Evolutionary conservation across 2,888 invertebrate genomes (phyloP).

Genomic region (Hypomecis punctinalis): DNA sequence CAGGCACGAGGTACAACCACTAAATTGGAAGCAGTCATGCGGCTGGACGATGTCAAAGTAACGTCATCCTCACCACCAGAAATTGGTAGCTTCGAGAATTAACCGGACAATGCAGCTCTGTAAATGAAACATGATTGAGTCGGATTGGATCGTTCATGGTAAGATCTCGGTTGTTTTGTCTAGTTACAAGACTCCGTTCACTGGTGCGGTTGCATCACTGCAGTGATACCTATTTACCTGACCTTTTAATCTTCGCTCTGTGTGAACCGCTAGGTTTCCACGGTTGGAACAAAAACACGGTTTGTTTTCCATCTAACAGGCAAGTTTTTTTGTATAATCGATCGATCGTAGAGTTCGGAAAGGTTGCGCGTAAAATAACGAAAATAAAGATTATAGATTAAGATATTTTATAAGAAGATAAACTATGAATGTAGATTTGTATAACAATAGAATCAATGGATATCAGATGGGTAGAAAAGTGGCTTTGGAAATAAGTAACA

Average conservation of each 20-base stretch:
- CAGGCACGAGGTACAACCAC: constrained; percentile 24
- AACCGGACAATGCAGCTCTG: constrained; percentile 24
- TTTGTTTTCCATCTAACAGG: background rate
- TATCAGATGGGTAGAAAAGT: no score
- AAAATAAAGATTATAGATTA: no score
- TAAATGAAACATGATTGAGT: constrained; percentile 21
- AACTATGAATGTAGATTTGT: no score
- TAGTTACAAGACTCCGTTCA: constrained; percentile 21
- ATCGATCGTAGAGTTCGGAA: no score
- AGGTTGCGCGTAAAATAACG: no score
- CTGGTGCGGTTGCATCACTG: constrained; percentile 35
- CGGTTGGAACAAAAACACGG: constrained; percentile 7
- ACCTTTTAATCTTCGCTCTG: constrained; percentile 33
- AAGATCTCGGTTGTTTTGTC: constrained; percentile 9
- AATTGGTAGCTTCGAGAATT: constrained; percentile 20
- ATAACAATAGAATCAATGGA: no score
- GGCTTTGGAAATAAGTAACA: no score
- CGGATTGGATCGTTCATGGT: constrained; percentile 5
- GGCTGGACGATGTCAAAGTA: constrained; percentile 13
- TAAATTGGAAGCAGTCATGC: constrained; percentile 28
- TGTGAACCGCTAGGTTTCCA: constrained; percentile 29
- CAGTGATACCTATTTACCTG: constrained; percentile 23
- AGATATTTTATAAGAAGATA: no score
- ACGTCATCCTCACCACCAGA: constrained; percentile 7
- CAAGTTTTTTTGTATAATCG: no score